Percentiles rank a stretch among this genome's conserved stretches.
Conservation (phyloP, 2,888 invertebrate genomes). For the Agrotis exclamationis region DNA sequence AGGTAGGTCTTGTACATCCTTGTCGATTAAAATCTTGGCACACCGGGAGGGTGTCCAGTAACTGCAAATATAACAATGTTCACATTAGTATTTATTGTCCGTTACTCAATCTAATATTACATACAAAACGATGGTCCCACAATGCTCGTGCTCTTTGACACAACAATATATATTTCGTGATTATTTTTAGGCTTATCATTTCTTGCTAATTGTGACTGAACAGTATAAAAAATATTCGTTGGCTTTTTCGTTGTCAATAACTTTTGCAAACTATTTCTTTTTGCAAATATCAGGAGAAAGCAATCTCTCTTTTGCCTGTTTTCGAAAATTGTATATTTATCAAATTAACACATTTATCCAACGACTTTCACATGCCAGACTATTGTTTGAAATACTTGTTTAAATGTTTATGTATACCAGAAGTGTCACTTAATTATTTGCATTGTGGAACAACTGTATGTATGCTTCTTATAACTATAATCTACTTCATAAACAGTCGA, state of each 20-base stretch:
- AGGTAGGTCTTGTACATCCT: constrained; percentile 98
- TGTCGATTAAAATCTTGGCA: constrained; percentile 99
- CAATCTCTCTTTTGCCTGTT: background rate
- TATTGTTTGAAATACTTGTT: constrained; percentile 11
- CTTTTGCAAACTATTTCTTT: constrained; percentile 22
- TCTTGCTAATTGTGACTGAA: constrained; percentile 16
- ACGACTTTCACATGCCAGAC: constrained; percentile 18
- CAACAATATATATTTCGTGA: constrained; percentile 27
- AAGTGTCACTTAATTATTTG: constrained; percentile 44
- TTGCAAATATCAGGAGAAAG: constrained; percentile 24
- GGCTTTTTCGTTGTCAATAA: constrained; percentile 43
- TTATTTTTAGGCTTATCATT: constrained; percentile 14
- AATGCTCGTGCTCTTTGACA: constrained; percentile 61
- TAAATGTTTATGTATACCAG: constrained; percentile 20
- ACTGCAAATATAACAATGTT: constrained; percentile 93
- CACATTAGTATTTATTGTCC: constrained; percentile 78
- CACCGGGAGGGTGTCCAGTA: constrained; percentile 99
- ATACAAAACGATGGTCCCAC: constrained; percentile 77
- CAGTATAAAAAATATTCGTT: constrained; percentile 40
- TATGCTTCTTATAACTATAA: constrained; percentile 73
- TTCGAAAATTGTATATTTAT: background rate
- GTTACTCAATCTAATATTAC: constrained; percentile 63
- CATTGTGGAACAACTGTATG: constrained; percentile 77
- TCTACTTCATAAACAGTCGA: constrained; percentile 88
- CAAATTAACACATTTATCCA: constrained; percentile 18